phyloP scores from a whole-genome alignment of 64 coral and sea anemone species.

The Astreopora myriophthalma region DNA sequence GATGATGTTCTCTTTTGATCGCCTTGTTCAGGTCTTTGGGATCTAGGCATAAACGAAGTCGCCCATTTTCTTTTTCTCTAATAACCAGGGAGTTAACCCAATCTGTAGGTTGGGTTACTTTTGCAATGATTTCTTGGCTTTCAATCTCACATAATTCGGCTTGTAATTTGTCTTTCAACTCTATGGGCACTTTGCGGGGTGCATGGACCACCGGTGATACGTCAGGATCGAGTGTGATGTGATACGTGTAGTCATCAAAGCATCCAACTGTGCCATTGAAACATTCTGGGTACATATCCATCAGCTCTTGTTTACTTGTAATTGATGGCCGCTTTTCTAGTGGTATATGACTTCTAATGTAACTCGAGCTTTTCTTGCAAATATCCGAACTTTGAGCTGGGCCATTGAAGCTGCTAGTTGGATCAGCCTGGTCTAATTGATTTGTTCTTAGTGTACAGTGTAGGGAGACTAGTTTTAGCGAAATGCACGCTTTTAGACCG shows the following conservation, averaged over 20 bases:
- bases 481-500: neutral
- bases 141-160: constrained; percentile 19
- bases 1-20: constrained; percentile 23
- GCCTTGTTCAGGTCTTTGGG: constrained; percentile 7
- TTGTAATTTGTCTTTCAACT: constrained; percentile 35
- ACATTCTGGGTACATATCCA: too few relatives aligned
- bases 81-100: constrained; percentile 36
- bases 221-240: neutral
- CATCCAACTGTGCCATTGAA: constrained; percentile 9
- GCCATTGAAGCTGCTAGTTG: neutral
- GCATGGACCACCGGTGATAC: neutral
- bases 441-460: constrained; percentile 17
- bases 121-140: constrained; percentile 5
- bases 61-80: constrained; percentile 7
- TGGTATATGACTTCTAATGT: neutral
- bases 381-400: neutral
- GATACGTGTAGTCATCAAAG: constrained; percentile 1
- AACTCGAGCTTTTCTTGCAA: neutral
- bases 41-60: constrained; percentile 35
- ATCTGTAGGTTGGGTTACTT: constrained; percentile 11
- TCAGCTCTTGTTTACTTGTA: neutral
- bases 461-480: constrained; percentile 30
- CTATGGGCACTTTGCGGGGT: neutral
- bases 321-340: too few relatives aligned
- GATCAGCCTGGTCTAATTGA: constrained; percentile 24